Base-by-base conservation (phyloP, 2,113 vertebrate species). In the Sorex fumeus region DNA sequence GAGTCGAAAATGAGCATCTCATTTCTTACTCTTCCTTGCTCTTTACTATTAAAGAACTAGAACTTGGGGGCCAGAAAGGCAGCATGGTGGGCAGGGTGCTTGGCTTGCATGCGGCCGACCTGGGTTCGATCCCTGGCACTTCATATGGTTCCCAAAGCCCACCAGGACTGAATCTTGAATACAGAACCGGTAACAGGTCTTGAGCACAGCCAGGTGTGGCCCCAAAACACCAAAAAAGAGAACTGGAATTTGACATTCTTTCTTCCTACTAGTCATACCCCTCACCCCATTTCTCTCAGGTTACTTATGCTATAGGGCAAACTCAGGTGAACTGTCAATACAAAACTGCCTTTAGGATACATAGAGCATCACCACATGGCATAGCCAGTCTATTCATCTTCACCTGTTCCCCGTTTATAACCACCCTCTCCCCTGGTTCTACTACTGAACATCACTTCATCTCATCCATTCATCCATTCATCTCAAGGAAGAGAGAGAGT, bases 1-100 rank as follows among this genome's bases (percentile, higher is more conserved):
- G 99, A 99, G 94, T 98, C 99, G 98, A 99, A 99, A 97, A 99
- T 99, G 98, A 99, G 98, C 97, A 99, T 99, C 96, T 98, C 98
- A 88, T 99, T 99, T 97, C 98, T 99, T 96, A 99, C 64, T 66
- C 0, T 92, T 97, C 77, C 90, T 96, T 96, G 93, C 81, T 96
- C 67, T 91, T 89, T 74, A 32, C 87, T 93, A 82, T 78, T 77
- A 93, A 95, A 97, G 91, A 84, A 97, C 93, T 96, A 93, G 94
- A 97, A 96, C 88, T 94, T 94, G 27, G 96, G 81, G 94, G 94
- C 93, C 86, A 53, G 53, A 53, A 19, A 53, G 53, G 18, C 15
- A 53, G 18, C 12, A 53, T 16, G 15, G 53, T 53, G 53, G 53
- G 53, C 53, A 53, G 53, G 53, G 18, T 19, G 18, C 13, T 53